Evolutionary conservation across 2,888 invertebrate species (phyloP).

Genomic region (Philhelius pedissequus): DNA sequence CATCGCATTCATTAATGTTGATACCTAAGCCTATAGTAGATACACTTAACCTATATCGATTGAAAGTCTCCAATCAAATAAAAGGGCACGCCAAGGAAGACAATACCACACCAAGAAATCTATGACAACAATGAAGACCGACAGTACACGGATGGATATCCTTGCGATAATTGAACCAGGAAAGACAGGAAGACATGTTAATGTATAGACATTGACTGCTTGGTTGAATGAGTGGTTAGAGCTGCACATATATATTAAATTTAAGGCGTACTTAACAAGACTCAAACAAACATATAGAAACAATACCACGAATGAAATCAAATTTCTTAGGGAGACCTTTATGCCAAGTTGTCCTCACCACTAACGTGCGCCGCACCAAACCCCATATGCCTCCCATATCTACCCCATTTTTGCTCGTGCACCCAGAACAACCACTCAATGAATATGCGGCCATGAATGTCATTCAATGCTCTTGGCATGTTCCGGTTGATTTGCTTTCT

Average conservation of each 20-base stretch:
- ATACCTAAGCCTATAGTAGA: slow-evolving; percentile 40
- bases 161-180: slow-evolving; percentile 59
- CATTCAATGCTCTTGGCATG: slow-evolving; percentile 41
- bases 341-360: background rate
- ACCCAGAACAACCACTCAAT: background rate
- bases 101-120: background rate
- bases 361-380: background rate
- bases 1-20: slow-evolving; percentile 62
- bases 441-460: slow-evolving; percentile 39
- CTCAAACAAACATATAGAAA: slow-evolving; percentile 18
- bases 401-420: background rate
- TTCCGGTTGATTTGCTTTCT: slow-evolving; percentile 32
- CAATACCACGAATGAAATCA: slow-evolving; percentile 41
- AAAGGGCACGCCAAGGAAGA: slow-evolving; percentile 18
- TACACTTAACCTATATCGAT: slow-evolving; percentile 64
- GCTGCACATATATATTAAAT: background rate
- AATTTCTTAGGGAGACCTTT: slow-evolving; percentile 26
- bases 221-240: slow-evolving; percentile 1
- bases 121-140: background rate
- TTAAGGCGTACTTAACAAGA: slow-evolving; percentile 25
- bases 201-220: slow-evolving; percentile 39
- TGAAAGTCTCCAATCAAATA: slow-evolving; percentile 35
- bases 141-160: slow-evolving; percentile 14
- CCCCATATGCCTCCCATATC: too few species aligned
- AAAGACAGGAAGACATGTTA: slow-evolving; percentile 60